Evolutionary conservation across 92 coral and sea anemone species (phyloP).

Genomic region (Parazoanthus atlanticus): DNA sequence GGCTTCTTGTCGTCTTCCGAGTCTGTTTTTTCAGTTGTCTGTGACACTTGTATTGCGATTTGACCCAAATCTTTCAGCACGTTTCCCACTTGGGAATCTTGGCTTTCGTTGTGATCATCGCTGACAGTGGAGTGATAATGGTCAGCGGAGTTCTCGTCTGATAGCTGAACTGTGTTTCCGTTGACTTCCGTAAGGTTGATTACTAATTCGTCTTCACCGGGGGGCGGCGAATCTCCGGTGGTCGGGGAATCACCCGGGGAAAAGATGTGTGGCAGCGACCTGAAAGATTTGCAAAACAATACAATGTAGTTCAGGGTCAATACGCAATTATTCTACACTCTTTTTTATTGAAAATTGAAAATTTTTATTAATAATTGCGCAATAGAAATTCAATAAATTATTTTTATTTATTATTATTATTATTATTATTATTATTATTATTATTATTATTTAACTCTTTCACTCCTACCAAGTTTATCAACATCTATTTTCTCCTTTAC

Average conservation of each 20-base stretch:
- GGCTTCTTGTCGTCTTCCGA: neutral
- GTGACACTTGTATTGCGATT: constrained; percentile 24
- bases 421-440: too few relatives aligned
- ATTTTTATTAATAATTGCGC: too few relatives aligned
- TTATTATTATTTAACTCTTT: too few relatives aligned
- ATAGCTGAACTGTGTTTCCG: neutral
- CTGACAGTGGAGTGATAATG: neutral
- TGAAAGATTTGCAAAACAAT: neutral
- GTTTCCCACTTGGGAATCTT: constrained; percentile 14
- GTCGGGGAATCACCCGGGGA: neutral
- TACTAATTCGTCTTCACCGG: neutral
- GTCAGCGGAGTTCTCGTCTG: neutral
- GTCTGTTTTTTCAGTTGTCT: neutral
- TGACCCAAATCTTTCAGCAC: constrained; percentile 4
- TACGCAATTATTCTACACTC: neutral
- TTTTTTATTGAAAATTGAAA: too few relatives aligned
- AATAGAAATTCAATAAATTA: too few relatives aligned
- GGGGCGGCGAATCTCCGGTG: neutral
- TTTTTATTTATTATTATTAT: too few relatives aligned
- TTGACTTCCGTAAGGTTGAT: constrained; percentile 14
- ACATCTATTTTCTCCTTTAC: too few relatives aligned
- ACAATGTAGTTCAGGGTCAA: neutral
- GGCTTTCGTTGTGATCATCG: neutral
- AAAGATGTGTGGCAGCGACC: constrained; percentile 32
- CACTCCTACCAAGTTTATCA: too few relatives aligned